A percentile compares a stretch with the other conserved stretches of the same genome.
Conservation (phyloP, 2,113 vertebrate genomes). For the Lepus timidus region DNA sequence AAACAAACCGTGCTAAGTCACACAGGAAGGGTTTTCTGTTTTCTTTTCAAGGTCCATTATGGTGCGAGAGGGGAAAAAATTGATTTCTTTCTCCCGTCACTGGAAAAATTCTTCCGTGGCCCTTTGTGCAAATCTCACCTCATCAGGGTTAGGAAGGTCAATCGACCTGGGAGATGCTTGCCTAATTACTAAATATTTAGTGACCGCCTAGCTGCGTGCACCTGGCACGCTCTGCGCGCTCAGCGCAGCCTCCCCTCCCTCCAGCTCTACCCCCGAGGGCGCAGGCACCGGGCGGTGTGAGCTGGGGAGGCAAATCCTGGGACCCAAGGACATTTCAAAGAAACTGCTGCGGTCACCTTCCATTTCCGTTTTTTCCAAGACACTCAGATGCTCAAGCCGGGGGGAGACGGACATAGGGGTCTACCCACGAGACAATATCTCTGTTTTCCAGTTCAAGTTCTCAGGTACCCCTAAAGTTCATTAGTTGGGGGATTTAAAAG, state of each 20-base stretch:
- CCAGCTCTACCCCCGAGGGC: not conserved
- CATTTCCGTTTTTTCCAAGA: constrained; percentile 2
- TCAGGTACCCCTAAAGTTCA: not conserved
- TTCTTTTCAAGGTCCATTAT: constrained; percentile 9
- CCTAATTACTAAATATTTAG: constrained; percentile 44
- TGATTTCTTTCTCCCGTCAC: not conserved
- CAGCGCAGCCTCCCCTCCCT: too few relatives aligned
- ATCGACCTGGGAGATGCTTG: not conserved
- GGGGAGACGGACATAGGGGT: not conserved
- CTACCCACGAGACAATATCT: too few relatives aligned
- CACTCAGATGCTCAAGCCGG: not conserved
- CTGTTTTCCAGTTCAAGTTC: constrained; percentile 22
- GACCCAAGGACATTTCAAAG: constrained; percentile 49
- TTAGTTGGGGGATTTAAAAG: constrained; percentile 35
- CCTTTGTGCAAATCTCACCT: constrained; percentile 31
- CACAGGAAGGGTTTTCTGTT: not conserved
- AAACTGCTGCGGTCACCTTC: constrained; percentile 10
- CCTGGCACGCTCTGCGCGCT: not conserved
- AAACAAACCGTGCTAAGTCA: not conserved
- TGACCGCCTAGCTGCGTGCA: not conserved
- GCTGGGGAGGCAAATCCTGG: not conserved
- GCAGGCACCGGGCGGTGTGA: not conserved
- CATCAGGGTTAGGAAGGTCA: constrained; percentile 39
- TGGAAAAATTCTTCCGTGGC: not conserved
- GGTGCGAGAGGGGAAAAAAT: not conserved